These are phyloP conservation scores for Phrynocephalus versicolor DNA, from an alignment of 2,113 vertebrate genomes.

Conservation along the genomic window DNA sequence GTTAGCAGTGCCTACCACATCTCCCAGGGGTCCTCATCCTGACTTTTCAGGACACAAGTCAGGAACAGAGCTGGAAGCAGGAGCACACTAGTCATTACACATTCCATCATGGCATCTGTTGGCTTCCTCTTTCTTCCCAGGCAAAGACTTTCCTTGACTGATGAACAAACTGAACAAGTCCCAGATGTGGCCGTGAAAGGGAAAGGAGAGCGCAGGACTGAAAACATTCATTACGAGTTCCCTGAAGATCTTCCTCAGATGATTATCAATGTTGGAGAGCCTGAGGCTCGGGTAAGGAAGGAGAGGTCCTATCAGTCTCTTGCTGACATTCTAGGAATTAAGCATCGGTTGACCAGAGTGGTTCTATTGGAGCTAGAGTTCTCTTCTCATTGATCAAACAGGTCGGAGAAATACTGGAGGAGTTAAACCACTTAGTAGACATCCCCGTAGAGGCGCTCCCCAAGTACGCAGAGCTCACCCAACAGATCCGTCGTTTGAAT, in stretches of 20 bases:
- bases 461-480: slow-evolving; percentile 74
- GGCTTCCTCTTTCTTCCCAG: slow-evolving; percentile 59
- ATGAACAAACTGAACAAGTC: slow-evolving; percentile 61
- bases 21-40: background rate
- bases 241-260: slow-evolving; percentile 56
- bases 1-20: background rate
- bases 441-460: slow-evolving; percentile 71
- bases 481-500: slow-evolving; percentile 67
- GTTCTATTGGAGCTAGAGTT: background rate
- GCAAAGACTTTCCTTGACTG: slow-evolving; percentile 73
- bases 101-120: background rate
- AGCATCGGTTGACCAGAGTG: background rate
- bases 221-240: slow-evolving; percentile 72
- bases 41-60: background rate
- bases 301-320: background rate
- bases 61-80: background rate
- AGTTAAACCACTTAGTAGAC: slow-evolving; percentile 72
- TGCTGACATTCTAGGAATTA: background rate
- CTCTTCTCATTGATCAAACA: slow-evolving; percentile 48
- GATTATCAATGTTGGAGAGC: slow-evolving; percentile 69
- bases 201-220: slow-evolving; percentile 53
- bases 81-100: no score
- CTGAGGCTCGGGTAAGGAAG: slow-evolving; percentile 72
- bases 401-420: slow-evolving; percentile 78
- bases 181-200: slow-evolving; percentile 32